These are phyloP conservation scores for Sorex maritimensis DNA, from an alignment of 2,797 vertebrate genomes.

Conservation along the genomic window DNA sequence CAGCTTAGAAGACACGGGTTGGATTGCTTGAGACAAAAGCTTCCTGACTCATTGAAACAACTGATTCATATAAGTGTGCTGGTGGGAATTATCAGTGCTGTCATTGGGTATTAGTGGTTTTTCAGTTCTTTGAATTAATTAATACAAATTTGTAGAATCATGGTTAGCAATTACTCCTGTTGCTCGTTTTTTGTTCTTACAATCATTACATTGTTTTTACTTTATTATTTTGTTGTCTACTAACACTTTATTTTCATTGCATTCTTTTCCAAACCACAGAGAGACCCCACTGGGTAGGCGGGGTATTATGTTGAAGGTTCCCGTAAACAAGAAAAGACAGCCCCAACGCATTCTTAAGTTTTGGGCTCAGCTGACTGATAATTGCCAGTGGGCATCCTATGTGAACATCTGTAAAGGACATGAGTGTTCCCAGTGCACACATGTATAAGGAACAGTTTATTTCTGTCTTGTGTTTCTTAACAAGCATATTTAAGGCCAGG, in stretches of 20 bases:
- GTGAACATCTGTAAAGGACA: too few relatives aligned
- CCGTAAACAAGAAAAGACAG: background rate
- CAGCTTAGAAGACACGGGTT: background rate
- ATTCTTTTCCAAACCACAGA: background rate
- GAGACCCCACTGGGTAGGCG: background rate
- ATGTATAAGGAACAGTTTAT: background rate
- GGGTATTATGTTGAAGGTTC: background rate
- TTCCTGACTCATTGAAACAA: background rate
- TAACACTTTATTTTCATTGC: conserved; percentile 10
- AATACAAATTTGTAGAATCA: background rate
- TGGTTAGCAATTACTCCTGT: background rate
- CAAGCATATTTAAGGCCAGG: background rate
- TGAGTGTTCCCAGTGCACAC: too few relatives aligned
- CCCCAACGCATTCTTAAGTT: background rate
- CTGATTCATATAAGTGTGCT: background rate
- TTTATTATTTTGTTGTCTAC: background rate
- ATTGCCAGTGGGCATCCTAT: too few relatives aligned
- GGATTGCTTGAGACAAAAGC: conserved; percentile 28
- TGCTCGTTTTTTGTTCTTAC: conserved; percentile 4
- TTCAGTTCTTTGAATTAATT: conserved; percentile 29
- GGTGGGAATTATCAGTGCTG: background rate
- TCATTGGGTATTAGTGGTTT: background rate
- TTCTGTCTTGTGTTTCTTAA: background rate
- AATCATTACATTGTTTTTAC: background rate
- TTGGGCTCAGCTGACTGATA: background rate